A percentile compares a stretch with the other conserved stretches of the same genome.
Evolutionary conservation across 2,113 vertebrate genomes (phyloP).

Genomic region (Rhinopomastus cyanomelas): DNA sequence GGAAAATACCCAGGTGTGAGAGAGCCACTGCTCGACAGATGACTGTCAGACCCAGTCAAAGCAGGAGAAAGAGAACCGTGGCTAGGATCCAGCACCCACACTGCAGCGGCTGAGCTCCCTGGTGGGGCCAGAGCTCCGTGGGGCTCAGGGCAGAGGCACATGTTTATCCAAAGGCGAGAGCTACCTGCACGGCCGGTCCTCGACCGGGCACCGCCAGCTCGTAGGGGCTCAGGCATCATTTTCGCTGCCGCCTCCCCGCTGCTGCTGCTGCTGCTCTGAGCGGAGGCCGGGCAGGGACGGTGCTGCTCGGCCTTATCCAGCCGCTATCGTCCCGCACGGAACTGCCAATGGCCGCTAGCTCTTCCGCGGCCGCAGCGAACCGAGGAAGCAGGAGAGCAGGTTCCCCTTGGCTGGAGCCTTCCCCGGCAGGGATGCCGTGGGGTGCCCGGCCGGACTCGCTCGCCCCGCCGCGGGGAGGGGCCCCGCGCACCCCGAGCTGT

Average conservation of each 20-base stretch:
- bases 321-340: not conserved
- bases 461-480: too few relatives aligned
- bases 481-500: not conserved
- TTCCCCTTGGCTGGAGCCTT: not conserved
- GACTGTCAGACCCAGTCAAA: too few relatives aligned
- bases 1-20: too few relatives aligned
- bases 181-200: accelerated
- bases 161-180: accelerated
- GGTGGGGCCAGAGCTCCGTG: accelerated
- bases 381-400: not conserved
- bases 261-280: not conserved
- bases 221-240: accelerated
- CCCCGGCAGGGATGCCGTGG: not conserved
- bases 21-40: too few relatives aligned
- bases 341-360: accelerated
- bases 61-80: too few relatives aligned
- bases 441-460: not conserved
- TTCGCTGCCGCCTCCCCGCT: accelerated
- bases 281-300: not conserved
- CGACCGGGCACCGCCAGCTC: not conserved
- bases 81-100: accelerated
- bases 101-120: accelerated
- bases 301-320: accelerated
- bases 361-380: too few relatives aligned
- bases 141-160: accelerated